Percentiles rank a stretch among this genome's conserved stretches.
phyloP scores from a whole-genome alignment of 2,888 invertebrate species.

The Deroplatys truncata region DNA sequence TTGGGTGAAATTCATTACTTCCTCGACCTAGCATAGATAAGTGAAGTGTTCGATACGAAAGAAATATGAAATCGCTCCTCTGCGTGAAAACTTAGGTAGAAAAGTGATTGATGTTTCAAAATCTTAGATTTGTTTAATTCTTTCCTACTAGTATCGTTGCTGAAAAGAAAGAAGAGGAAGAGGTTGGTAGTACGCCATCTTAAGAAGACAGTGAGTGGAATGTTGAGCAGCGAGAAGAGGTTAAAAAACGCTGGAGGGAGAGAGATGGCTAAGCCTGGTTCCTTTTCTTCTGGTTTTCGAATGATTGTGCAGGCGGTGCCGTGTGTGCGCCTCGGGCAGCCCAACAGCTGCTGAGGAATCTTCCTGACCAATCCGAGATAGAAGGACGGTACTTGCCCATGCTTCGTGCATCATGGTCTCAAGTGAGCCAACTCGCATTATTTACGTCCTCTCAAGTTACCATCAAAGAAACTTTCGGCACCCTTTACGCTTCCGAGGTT shows the following conservation, averaged over 20 bases:
- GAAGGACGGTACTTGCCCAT: background rate
- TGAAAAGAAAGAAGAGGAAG: no score
- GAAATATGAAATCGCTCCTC: no score
- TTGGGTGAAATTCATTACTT: no score
- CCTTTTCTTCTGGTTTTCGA: background rate
- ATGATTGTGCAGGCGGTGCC: background rate
- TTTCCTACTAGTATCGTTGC: no score
- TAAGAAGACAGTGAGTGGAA: background rate
- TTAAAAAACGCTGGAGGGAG: background rate
- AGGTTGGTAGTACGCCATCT: background rate
- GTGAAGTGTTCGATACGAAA: no score
- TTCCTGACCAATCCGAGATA: background rate
- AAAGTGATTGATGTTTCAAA: no score
- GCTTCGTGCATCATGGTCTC: background rate
- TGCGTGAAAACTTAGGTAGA: no score
- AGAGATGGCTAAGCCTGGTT: background rate
- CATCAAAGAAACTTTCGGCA: no score
- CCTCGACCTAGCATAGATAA: no score
- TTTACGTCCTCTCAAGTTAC: no score
- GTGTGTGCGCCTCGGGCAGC: background rate
- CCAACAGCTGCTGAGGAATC: constrained; percentile 1
- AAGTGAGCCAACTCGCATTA: background rate
- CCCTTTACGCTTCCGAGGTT: no score
- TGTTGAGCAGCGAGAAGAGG: background rate
- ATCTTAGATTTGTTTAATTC: no score